Percentiles rank a stretch among this genome's conserved stretches.
These are phyloP conservation scores for Xenopus laevis DNA, from an alignment of 2,113 vertebrate genomes.

Conservation along the genomic window DNA sequence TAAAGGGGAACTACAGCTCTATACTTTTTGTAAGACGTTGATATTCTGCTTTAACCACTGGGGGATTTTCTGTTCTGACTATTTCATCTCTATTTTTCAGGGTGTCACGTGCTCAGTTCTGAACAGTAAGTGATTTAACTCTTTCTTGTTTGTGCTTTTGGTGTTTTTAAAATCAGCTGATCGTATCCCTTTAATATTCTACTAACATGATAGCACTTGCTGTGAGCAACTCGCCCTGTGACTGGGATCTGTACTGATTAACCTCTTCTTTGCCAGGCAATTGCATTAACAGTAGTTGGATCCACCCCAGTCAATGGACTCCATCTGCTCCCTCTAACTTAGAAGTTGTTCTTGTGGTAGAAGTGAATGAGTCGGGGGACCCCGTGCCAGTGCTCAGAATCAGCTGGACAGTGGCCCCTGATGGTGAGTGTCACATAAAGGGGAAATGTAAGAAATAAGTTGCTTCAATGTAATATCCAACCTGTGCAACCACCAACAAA, in stretches of 20 bases:
- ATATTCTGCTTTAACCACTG: too few relatives aligned
- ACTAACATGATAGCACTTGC: too few relatives aligned
- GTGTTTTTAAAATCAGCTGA: too few relatives aligned
- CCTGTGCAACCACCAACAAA: too few relatives aligned
- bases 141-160: too few relatives aligned
- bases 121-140: constrained; percentile 6
- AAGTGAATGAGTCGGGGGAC: constrained; percentile 43
- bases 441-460: too few relatives aligned
- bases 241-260: neutral
- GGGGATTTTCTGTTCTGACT: too few relatives aligned
- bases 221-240: too few relatives aligned
- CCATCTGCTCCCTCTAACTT: constrained; percentile 64
- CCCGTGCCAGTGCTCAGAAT: constrained; percentile 58
- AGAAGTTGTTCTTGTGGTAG: constrained; percentile 44
- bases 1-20: neutral
- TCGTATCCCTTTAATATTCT: too few relatives aligned
- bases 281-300: constrained; percentile 66
- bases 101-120: neutral
- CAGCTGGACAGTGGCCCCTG: constrained; percentile 63
- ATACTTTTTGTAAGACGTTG: too few relatives aligned
- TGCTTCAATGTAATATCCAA: too few relatives aligned
- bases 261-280: constrained; percentile 52
- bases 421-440: constrained; percentile 55
- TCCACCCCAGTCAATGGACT: constrained; percentile 52
- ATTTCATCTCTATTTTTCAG: neutral